Evolutionary conservation across 92 coral and sea anemone species (phyloP).

Genomic region (Porites lobata): DNA sequence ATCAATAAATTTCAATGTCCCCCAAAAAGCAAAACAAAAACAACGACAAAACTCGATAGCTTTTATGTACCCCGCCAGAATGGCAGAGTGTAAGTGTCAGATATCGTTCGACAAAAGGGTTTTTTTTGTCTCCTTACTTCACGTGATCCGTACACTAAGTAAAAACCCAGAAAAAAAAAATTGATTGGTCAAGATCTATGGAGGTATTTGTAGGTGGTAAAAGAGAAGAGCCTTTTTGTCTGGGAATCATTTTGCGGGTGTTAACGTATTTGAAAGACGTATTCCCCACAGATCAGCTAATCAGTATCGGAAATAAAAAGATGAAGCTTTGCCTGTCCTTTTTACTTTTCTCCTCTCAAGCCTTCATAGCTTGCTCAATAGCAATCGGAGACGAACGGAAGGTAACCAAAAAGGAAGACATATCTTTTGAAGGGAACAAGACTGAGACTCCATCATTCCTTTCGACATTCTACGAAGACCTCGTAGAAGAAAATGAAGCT

Average conservation of each 20-base stretch:
- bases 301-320: neutral
- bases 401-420: neutral
- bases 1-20: too few relatives aligned
- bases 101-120: too few relatives aligned
- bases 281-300: neutral
- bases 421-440: neutral
- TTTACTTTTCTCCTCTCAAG: slow-evolving; percentile 13
- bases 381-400: neutral
- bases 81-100: too few relatives aligned
- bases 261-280: neutral
- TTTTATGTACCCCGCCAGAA: too few relatives aligned
- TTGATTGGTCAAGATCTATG: slow-evolving; percentile 1
- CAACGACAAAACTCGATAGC: too few relatives aligned
- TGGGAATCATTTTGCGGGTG: neutral
- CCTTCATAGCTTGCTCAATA: slow-evolving; percentile 1
- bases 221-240: neutral
- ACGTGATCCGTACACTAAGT: neutral
- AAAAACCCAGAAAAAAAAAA: too few relatives aligned
- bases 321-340: neutral
- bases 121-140: too few relatives aligned
- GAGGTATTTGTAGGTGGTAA: neutral
- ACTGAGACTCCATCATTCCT: neutral
- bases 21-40: too few relatives aligned
- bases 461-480: neutral
- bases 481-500: neutral